A percentile compares a stretch with the other conserved stretches of the same genome.
Evolutionary conservation across 2,797 vertebrate genomes (phyloP).

Genomic region (Halcyon leucocephala): DNA sequence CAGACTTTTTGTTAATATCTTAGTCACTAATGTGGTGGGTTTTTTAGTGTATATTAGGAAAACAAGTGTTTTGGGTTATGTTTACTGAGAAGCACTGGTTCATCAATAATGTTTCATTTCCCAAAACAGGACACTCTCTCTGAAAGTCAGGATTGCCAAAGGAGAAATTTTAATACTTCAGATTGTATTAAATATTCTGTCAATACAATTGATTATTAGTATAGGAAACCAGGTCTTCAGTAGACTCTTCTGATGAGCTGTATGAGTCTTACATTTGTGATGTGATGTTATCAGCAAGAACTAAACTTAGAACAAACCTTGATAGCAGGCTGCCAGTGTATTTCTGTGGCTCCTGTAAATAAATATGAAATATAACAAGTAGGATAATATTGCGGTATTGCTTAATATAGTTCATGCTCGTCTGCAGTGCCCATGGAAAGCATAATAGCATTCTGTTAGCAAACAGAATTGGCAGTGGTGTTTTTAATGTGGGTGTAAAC

Average conservation of each 20-base stretch:
- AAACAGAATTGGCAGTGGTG: not conserved
- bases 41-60: not conserved
- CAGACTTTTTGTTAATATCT: not conserved
- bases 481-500: not conserved
- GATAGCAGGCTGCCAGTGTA: not conserved
- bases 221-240: not conserved
- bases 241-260: not conserved
- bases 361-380: constrained; percentile 35
- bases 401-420: constrained; percentile 41
- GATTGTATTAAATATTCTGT: not conserved
- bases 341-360: constrained; percentile 47
- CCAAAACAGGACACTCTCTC: not conserved
- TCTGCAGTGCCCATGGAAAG: not conserved
- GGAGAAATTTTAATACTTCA: not conserved
- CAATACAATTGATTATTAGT: not conserved
- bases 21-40: not conserved
- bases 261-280: not conserved
- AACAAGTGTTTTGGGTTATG: not conserved
- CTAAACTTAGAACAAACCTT: constrained; percentile 12
- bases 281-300: not conserved
- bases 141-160: not conserved
- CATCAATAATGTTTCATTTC: not conserved
- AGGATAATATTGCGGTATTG: constrained; percentile 36
- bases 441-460: not conserved
- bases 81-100: not conserved